Conservation (phyloP, 2,888 invertebrate genomes). For the Pristionchus entomophagus region DNA sequence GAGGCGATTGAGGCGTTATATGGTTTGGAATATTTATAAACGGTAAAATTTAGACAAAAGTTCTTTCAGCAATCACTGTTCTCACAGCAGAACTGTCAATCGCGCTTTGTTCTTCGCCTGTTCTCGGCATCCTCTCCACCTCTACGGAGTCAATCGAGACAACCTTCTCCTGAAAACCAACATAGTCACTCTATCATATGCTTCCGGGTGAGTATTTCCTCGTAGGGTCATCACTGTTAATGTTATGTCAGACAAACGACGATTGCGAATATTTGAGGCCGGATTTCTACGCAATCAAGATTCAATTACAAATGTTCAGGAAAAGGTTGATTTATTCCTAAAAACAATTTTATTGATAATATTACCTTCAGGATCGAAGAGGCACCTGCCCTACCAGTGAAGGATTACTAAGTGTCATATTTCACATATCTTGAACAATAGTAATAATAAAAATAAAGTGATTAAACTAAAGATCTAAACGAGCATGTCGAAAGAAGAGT, state of each 20-base stretch:
- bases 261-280: constrained; percentile 14
- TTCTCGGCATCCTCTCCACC: not conserved
- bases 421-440: not conserved
- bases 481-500: not conserved
- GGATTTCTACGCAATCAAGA: not conserved
- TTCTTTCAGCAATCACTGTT: constrained; percentile 39
- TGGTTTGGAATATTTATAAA: not conserved
- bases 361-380: constrained; percentile 9
- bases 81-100: constrained; percentile 18
- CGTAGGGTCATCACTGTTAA: not conserved
- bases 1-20: not conserved
- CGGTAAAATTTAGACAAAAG: too few species aligned
- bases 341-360: not conserved
- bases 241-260: constrained; percentile 29
- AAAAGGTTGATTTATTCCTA: not conserved
- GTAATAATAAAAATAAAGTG: not conserved
- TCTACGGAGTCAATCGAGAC: not conserved
- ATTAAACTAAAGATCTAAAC: too few species aligned
- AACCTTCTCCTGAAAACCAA: too few species aligned
- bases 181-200: not conserved
- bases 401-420: not conserved
- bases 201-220: not conserved
- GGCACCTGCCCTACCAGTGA: not conserved
- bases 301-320: not conserved
- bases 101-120: not conserved